Percentiles rank a stretch among this genome's conserved stretches.
phyloP scores from a whole-genome alignment of 2,888 invertebrate species.

The Drosophila prolongata region DNA sequence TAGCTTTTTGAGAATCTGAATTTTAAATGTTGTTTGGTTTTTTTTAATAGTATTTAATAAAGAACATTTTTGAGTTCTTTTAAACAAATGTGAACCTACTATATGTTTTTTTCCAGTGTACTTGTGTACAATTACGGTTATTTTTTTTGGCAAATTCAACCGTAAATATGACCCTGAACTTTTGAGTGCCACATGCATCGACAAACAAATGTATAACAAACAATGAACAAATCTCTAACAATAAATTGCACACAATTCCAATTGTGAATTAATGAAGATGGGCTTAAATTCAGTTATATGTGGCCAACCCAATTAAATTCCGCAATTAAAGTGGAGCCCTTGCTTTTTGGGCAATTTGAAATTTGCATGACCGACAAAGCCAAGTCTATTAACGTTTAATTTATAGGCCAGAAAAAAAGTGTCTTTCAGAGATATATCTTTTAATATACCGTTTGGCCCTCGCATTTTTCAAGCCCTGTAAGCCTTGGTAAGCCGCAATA shows the following conservation, averaged over 20 bases:
- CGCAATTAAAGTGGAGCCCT: slow-evolving; percentile 17
- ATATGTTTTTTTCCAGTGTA: neutral
- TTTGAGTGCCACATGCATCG: slow-evolving; percentile 48
- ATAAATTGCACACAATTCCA: slow-evolving; percentile 43
- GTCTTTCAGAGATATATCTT: slow-evolving; percentile 6
- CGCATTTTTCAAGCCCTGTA: slow-evolving; percentile 36
- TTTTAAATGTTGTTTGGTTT: no score
- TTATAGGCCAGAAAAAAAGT: slow-evolving; percentile 44
- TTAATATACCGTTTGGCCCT: slow-evolving; percentile 22
- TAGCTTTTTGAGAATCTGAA: no score
- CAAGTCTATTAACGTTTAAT: slow-evolving; percentile 62
- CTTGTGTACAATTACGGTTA: slow-evolving; percentile 7
- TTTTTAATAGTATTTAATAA: neutral
- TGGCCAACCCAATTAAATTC: slow-evolving; percentile 31
- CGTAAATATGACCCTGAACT: slow-evolving; percentile 58
- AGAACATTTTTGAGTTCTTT: neutral
- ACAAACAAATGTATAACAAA: slow-evolving; percentile 31
- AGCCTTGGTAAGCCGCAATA: slow-evolving; percentile 44
- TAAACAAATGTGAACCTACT: no score
- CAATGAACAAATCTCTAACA: slow-evolving; percentile 24
- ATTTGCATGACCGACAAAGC: slow-evolving; percentile 56
- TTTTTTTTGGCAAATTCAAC: slow-evolving; percentile 51
- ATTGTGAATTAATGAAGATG: slow-evolving; percentile 54
- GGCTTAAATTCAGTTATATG: neutral
- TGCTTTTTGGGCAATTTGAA: slow-evolving; percentile 5